Evolutionary conservation across 2,888 invertebrate genomes (phyloP).

Genomic region (Drosophila atripex): DNA sequence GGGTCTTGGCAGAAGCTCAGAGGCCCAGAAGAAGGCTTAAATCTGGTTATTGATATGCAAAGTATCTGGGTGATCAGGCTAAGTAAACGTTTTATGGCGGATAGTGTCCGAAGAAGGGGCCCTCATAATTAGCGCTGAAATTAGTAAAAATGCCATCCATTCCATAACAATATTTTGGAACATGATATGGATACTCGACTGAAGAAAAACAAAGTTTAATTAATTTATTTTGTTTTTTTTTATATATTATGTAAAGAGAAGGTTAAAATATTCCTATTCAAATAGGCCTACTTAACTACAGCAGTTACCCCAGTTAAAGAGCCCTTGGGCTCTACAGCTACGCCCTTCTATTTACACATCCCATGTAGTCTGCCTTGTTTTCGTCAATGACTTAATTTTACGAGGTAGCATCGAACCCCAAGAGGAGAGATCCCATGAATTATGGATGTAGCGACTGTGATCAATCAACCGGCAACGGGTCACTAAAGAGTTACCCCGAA

Average conservation of each 20-base stretch:
- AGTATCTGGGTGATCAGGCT: slow-evolving; percentile 16
- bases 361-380: neutral
- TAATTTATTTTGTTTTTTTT: neutral
- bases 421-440: slow-evolving; percentile 45
- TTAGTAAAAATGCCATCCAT: neutral
- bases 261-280: neutral
- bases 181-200: no score
- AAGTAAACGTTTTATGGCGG: slow-evolving; percentile 19
- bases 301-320: slow-evolving; percentile 1
- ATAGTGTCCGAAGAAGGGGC: neutral
- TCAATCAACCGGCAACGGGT: slow-evolving; percentile 55
- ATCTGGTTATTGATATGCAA: slow-evolving; percentile 41
- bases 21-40: slow-evolving; percentile 14
- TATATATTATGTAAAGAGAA: slow-evolving; percentile 15
- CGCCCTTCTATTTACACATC: slow-evolving; percentile 20
- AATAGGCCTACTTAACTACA: no score
- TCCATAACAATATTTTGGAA: no score
- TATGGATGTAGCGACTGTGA: slow-evolving; percentile 49
- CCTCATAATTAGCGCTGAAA: neutral
- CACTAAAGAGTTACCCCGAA: slow-evolving; percentile 9
- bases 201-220: neutral
- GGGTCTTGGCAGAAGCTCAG: slow-evolving; percentile 13
- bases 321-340: slow-evolving; percentile 7
- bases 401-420: slow-evolving; percentile 27
- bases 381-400: slow-evolving; percentile 28